Conservation (phyloP, 2,797 vertebrate genomes). For the Acrossocheilus fasciatus region DNA sequence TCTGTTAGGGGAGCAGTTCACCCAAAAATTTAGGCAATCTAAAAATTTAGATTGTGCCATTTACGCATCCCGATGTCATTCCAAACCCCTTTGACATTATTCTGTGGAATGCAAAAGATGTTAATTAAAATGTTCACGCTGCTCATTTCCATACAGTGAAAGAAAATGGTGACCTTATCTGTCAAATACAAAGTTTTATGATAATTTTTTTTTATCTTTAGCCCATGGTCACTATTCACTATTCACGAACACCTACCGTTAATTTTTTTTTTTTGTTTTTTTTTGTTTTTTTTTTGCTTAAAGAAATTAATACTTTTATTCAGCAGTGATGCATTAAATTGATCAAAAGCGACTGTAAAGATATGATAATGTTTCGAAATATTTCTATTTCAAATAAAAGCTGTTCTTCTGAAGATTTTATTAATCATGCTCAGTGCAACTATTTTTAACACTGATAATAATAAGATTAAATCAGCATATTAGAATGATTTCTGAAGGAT, state of each 20-base stretch:
- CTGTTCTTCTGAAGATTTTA: neutral
- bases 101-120: constrained; percentile 4
- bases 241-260: neutral
- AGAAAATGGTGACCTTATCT: neutral
- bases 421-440: neutral
- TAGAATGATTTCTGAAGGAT: neutral
- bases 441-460: neutral
- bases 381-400: neutral
- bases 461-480: neutral
- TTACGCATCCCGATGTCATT: neutral
- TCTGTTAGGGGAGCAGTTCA: neutral
- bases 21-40: neutral
- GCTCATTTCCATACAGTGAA: neutral
- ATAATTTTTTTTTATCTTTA: too few relatives aligned
- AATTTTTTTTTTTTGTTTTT: too few relatives aligned
- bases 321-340: neutral
- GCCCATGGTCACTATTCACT: neutral
- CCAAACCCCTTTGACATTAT: neutral
- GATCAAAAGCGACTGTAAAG: neutral
- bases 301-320: neutral
- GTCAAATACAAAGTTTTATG: neutral
- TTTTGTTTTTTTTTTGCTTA: too few relatives aligned
- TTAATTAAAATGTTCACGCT: constrained; percentile 3
- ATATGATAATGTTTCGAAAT: too few relatives aligned
- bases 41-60: neutral